Evolutionary conservation across 2,888 invertebrate species (phyloP), one percentile per base, ranked within the genome.

Genomic region (Polydrusus tereticollis): DNA sequence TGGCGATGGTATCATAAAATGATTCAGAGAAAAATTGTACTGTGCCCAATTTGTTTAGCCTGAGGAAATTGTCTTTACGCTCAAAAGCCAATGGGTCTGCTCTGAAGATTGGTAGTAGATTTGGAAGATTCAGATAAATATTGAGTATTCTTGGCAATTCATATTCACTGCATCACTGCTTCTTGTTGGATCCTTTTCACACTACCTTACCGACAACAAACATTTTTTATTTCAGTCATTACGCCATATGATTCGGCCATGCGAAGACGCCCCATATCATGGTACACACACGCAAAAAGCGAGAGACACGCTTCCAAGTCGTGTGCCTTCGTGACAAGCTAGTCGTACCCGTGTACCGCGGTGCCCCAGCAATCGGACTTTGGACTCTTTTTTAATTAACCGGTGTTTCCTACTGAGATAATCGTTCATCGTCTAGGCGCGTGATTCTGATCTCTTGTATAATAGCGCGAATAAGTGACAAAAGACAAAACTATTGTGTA

Each of bases 381-480:
- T 60, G 60, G 60, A 60, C 60, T 16, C 43, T 23, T 23, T 38
- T 43, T 26, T 43, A 14, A 18, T 7, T 43, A 60, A 45, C 45
- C 60, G 60, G 60, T 45, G 60, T 60, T 60, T 60, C 60, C 45
- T 60, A 60, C 14, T 26, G 23, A 60, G 43, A 43, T 41, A 59
- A 59, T 41, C 43, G 43, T 59, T 10, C 26, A 60, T 29, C 16
- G 18, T 43, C 14, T 26, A 18, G 3, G 52, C 52, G 18, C 52
- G 52, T 55, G 52, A 55, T 55, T 16, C 23, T 41, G 16, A 41
- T 38, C n/a, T 12, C 4, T 36, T 4, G 5, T 16, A 41, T n/a
- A 47, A 47, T 47, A 47, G 47, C 47, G 10, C 2, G 20, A 47
- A 47, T 21, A 47, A 21, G 36, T 45, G 2, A 7, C 1, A 20